These are phyloP conservation scores for Hyla sarda DNA, from an alignment of 2,113 vertebrate species.

Conservation along the genomic window DNA sequence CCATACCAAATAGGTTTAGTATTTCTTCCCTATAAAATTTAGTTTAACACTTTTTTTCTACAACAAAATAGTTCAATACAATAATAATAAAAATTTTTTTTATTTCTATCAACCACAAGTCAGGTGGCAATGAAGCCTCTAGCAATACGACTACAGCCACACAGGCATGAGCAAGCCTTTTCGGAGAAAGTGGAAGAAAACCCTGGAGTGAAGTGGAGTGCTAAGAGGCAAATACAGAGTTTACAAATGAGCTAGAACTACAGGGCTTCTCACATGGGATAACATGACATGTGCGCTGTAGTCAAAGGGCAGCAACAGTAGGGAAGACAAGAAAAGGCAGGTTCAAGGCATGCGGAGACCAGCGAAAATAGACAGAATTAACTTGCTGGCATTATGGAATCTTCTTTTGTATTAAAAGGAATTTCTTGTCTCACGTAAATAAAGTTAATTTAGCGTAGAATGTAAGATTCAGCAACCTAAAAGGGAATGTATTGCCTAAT, in stretches of 20 bases:
- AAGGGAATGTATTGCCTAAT: too few species aligned
- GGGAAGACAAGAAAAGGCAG: slow-evolving; percentile 19
- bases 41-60: too few species aligned
- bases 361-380: background rate
- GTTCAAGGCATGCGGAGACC: background rate
- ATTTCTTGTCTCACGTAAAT: background rate
- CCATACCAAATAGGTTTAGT: too few species aligned
- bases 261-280: too few species aligned
- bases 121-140: too few species aligned
- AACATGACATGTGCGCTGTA: background rate
- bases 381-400: background rate
- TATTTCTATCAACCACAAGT: too few species aligned
- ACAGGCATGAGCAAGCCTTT: slow-evolving; percentile 17
- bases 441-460: too few species aligned
- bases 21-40: too few species aligned
- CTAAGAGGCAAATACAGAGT: background rate
- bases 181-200: background rate
- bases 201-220: background rate
- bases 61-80: too few species aligned
- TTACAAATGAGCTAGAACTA: background rate
- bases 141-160: too few species aligned
- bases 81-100: too few species aligned
- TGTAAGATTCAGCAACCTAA: too few species aligned
- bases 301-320: background rate
- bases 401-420: background rate